Conservation (phyloP, 2,888 invertebrate species). For the Maniola hyperantus region DNA sequence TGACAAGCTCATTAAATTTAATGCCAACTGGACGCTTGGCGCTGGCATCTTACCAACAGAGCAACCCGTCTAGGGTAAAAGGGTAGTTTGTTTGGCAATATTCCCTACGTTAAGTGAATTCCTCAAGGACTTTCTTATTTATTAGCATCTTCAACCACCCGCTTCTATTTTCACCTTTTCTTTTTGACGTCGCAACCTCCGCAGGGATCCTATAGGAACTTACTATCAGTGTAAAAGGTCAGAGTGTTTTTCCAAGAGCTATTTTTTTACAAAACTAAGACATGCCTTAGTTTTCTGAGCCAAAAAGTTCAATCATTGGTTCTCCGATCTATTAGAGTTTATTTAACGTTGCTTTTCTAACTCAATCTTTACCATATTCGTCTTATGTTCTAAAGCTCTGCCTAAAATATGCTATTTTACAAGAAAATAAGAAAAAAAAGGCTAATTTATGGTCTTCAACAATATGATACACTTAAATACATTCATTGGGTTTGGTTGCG, state of each 20-base stretch:
- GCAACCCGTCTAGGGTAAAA: slow-evolving; percentile 13
- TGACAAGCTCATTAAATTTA: slow-evolving; percentile 43
- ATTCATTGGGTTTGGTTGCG: not conserved
- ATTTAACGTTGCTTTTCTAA: not conserved
- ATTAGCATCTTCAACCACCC: not conserved
- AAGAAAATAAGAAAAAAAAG: too few species aligned
- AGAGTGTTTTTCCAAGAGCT: not conserved
- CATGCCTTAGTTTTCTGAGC: too few species aligned
- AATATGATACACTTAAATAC: too few species aligned
- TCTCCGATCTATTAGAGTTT: too few species aligned
- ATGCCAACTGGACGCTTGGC: slow-evolving; percentile 36
- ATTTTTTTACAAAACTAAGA: not conserved
- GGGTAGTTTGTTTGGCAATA: slow-evolving; percentile 6
- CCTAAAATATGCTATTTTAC: too few species aligned
- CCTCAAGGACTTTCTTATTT: slow-evolving; percentile 5
- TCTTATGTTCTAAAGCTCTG: not conserved
- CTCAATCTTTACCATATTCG: too few species aligned
- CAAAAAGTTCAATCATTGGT: too few species aligned
- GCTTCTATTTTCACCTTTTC: not conserved
- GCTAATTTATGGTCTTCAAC: not conserved
- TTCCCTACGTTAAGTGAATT: slow-evolving; percentile 8
- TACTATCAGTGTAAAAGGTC: not conserved
- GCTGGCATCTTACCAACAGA: slow-evolving; percentile 34
- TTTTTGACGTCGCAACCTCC: not conserved
- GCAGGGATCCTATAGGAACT: not conserved